A percentile compares a stretch with the other conserved stretches of the same genome.
Conservation (phyloP, 2,888 invertebrate genomes). For the Brachynemurus nebulosus region DNA sequence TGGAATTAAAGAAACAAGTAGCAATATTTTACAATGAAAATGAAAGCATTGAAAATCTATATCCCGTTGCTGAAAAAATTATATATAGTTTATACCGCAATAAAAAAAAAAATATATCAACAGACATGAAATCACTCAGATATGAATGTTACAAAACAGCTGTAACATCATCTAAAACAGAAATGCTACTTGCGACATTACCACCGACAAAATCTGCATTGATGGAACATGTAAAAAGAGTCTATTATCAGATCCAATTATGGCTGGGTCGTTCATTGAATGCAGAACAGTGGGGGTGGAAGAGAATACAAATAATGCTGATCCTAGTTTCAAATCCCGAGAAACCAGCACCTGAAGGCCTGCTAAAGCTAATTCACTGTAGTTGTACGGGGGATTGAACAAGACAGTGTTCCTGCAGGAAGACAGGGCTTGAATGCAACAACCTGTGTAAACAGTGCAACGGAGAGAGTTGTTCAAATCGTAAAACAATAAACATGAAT, state of each 20-base stretch:
- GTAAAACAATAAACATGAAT: no score
- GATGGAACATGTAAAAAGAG: slow-evolving; percentile 1
- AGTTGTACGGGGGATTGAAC: no score
- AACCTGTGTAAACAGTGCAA: no score
- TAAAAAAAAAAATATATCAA: no score
- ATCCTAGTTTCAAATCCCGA: no score
- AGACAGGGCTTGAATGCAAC: no score
- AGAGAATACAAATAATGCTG: no score
- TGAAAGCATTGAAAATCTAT: not conserved
- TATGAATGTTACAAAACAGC: not conserved
- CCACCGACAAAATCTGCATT: not conserved
- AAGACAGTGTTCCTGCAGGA: no score
- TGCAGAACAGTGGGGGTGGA: not conserved
- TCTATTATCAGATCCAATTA: slow-evolving; percentile 5
- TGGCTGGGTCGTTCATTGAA: not conserved
- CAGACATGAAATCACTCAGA: not conserved
- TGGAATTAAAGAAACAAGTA: not conserved
- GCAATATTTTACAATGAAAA: not conserved
- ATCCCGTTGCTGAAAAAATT: not conserved
- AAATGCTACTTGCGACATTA: not conserved
- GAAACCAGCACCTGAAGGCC: no score
- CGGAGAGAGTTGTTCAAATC: no score
- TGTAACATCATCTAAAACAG: not conserved
- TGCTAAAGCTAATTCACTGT: no score
- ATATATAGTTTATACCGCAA: not conserved